Conservation (phyloP, 2,888 invertebrate genomes). For the Theodoxus fluviatilis region DNA sequence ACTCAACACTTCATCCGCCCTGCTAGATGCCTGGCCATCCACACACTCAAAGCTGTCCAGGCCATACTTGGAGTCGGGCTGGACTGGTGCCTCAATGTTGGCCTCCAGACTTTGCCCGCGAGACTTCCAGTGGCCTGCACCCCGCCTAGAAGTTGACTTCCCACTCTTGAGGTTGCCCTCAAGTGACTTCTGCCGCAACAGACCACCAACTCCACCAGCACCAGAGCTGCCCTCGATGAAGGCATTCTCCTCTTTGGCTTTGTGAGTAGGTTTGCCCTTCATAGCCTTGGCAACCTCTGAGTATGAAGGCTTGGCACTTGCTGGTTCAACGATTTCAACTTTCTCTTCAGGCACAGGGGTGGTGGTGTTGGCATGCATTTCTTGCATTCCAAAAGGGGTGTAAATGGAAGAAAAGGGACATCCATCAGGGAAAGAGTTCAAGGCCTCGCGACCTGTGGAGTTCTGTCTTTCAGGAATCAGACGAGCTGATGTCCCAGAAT, state of each 20-base stretch:
- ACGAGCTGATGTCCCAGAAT: too few species aligned
- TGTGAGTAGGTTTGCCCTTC: constrained; percentile 37
- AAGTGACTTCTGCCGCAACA: constrained; percentile 26
- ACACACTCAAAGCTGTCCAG: constrained; percentile 57
- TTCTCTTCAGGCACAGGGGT: too few species aligned
- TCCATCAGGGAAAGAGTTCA: too few species aligned
- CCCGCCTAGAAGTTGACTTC: not conserved
- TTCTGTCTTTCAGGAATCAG: too few species aligned
- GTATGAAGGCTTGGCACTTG: constrained; percentile 54
- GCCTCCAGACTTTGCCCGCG: not conserved
- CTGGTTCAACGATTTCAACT: too few species aligned
- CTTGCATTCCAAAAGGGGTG: too few species aligned
- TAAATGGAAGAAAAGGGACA: too few species aligned
- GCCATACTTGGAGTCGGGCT: constrained; percentile 58
- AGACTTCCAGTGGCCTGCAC: not conserved
- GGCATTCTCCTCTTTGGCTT: constrained; percentile 19
- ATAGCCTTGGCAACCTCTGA: constrained; percentile 56
- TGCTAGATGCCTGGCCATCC: constrained; percentile 33
- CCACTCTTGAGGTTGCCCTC: constrained; percentile 12
- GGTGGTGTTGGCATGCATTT: too few species aligned
- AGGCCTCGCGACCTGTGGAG: too few species aligned
- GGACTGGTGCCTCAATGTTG: too few species aligned
- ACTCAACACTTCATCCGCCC: constrained; percentile 28
- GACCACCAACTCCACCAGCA: constrained; percentile 21
- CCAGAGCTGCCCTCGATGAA: constrained; percentile 15